phyloP scores from a whole-genome alignment of 2,888 invertebrate species.

The Lissonota sp. region DNA sequence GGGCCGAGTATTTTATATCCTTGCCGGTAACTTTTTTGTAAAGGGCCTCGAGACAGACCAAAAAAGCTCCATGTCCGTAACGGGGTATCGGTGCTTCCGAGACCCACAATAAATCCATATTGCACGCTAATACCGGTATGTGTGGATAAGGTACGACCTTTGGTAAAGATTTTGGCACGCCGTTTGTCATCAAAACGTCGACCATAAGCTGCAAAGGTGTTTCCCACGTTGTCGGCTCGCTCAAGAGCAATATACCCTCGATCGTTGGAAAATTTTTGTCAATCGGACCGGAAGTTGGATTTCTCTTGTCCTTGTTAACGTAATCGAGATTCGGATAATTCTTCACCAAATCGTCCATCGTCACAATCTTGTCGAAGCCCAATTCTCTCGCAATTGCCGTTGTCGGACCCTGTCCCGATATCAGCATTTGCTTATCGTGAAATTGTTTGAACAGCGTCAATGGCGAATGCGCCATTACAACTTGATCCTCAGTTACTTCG shows the following conservation, averaged over 20 bases:
- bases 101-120: conserved; percentile 89
- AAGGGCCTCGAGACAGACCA: conserved; percentile 86
- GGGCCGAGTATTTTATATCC: conserved; percentile 86
- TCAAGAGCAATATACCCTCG: conserved; percentile 87
- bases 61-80: conserved; percentile 88
- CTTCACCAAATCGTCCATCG: conserved; percentile 85
- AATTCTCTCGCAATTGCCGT: conserved; percentile 85
- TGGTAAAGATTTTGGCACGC: conserved; percentile 84
- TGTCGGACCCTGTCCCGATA: conserved; percentile 86
- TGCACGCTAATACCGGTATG: conserved; percentile 88
- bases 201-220: conserved; percentile 87
- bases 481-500: conserved; percentile 86
- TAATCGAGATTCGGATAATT: conserved; percentile 87
- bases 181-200: conserved; percentile 87
- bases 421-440: conserved; percentile 86
- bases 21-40: conserved; percentile 87
- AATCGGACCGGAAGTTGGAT: conserved; percentile 83
- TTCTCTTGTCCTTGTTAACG: conserved; percentile 80
- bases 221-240: conserved; percentile 89
- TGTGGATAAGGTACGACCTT: conserved; percentile 85
- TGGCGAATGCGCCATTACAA: conserved; percentile 88
- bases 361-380: conserved; percentile 87
- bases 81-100: conserved; percentile 88
- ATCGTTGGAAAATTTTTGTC: conserved; percentile 85
- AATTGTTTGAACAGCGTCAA: conserved; percentile 86